Conservation (phyloP, 2,888 invertebrate genomes). For the Chaetoderma sp. region DNA sequence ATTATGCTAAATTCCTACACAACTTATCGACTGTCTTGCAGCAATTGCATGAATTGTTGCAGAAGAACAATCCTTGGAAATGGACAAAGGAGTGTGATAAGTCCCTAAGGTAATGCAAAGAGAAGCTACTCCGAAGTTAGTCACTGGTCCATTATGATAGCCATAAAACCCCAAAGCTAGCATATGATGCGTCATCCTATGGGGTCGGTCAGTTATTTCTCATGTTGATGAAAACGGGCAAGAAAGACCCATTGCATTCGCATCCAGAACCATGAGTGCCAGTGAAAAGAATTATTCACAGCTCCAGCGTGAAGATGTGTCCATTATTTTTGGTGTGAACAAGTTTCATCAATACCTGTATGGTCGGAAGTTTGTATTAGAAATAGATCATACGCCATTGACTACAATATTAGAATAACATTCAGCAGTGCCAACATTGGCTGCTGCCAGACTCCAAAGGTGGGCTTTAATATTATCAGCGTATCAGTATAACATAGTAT, state of each 20-base stretch:
- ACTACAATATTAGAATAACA: conserved; percentile 1
- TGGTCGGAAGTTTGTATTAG: conserved; percentile 52
- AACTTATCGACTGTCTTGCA: not conserved
- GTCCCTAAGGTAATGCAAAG: conserved; percentile 5
- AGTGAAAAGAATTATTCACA: conserved; percentile 54
- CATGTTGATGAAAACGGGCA: conserved; percentile 6
- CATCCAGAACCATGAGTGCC: conserved; percentile 33
- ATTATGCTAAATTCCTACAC: conserved; percentile 7
- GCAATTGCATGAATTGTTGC: conserved; percentile 7
- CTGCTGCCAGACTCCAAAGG: conserved; percentile 5
- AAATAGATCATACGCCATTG: conserved; percentile 19
- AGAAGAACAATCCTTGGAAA: not conserved
- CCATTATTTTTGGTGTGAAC: conserved; percentile 30
- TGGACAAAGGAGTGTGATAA: conserved; percentile 9
- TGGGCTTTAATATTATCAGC: conserved; percentile 2
- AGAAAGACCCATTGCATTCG: conserved; percentile 17
- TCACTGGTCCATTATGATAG: conserved; percentile 13
- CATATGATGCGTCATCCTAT: conserved; percentile 17
- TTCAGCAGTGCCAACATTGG: not conserved
- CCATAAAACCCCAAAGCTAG: not conserved
- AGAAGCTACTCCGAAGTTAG: not conserved
- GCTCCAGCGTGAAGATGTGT: conserved; percentile 65
- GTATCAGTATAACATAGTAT: conserved; percentile 2
- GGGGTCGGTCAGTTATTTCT: conserved; percentile 16
- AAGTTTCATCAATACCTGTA: conserved; percentile 40